phyloP scores from a whole-genome alignment of 2,113 vertebrate genomes.

The Poecilia latipinna region DNA sequence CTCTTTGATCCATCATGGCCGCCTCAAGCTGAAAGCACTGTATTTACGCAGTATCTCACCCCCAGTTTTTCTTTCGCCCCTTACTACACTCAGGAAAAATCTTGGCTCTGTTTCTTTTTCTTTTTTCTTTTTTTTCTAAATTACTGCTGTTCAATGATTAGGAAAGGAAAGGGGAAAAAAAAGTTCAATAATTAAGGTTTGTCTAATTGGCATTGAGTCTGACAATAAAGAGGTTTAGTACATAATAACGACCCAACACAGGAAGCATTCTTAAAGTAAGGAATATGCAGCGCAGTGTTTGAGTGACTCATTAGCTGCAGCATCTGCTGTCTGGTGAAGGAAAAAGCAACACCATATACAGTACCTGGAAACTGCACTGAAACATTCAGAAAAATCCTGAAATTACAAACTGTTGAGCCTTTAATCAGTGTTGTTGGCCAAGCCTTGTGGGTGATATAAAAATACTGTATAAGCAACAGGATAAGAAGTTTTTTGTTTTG shows the following conservation, averaged over 20 bases:
- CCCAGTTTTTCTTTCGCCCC: neutral
- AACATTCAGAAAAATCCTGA: too few species aligned
- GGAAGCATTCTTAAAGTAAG: conserved; percentile 15
- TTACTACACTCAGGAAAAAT: neutral
- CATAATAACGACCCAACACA: conserved; percentile 23
- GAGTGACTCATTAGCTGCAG: conserved; percentile 18
- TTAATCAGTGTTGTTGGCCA: too few species aligned
- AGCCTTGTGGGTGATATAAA: too few species aligned
- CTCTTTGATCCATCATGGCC: conserved; percentile 46
- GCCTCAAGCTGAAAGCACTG: conserved; percentile 35
- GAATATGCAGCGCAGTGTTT: conserved; percentile 28
- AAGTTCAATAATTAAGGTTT: conserved; percentile 6
- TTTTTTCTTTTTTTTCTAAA: neutral
- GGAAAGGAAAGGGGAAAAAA: neutral
- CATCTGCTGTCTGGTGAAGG: conserved; percentile 53
- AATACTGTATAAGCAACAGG: too few species aligned
- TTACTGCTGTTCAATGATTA: neutral
- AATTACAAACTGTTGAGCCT: too few species aligned
- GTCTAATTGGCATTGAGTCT: conserved; percentile 5
- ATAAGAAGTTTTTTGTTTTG: too few species aligned
- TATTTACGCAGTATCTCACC: conserved; percentile 30
- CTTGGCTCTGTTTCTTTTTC: neutral
- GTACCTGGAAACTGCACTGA: too few species aligned
- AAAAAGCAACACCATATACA: conserved; percentile 11
- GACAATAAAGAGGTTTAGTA: conserved; percentile 3